Evolutionary conservation across 2,113 vertebrate species (phyloP), one percentile per base, ranked within the genome.

Genomic region (Tachycineta bicolor): DNA sequence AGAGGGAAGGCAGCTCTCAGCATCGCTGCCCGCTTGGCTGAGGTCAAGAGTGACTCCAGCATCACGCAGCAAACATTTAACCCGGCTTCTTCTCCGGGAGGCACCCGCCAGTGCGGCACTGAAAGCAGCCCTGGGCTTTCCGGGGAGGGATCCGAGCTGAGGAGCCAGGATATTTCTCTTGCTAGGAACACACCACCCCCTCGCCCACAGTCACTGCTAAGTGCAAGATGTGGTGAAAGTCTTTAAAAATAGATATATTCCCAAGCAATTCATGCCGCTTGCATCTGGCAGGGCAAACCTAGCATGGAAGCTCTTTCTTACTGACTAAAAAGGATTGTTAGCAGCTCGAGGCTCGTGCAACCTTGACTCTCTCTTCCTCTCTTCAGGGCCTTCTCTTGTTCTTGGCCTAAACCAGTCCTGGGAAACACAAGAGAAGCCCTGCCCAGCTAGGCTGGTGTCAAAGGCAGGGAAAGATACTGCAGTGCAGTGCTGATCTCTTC

Each of bases 401-500:
- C 96, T 96, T 80, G 96, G 90, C 95, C 95, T 95, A 96, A 96
- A 79, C 77, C 23, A 89, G 85, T 91, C 94, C 86, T 94, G 62
- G 96, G 94, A 97, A 92, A 83, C 96, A 87, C 87, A 96, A 87
- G 97, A 85, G 89, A 94, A 97, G 94, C 90, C 94, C 91, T 96
- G 95, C 94, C 97, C 96, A 92, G 96, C 87, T 77, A 94, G 94
- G 92, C 95, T 95, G 92, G 97, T 94, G 96, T 97, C 97, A 96
- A 97, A 96, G 96, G 94, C 95, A 96, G 95, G 96, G 88, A 96
- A 95, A 93, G 95, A 97, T 98, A 95, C 98, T 98, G 98, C 98
- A 98, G 98, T 98, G 98, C 98, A 98, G 97, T 98, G 97, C 96
- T 95, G 96, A 97, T 97, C 97, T 97, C 97, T 97, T 98, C 98